Conservation (phyloP, 2,888 invertebrate genomes). For the Cetonia aurata region DNA sequence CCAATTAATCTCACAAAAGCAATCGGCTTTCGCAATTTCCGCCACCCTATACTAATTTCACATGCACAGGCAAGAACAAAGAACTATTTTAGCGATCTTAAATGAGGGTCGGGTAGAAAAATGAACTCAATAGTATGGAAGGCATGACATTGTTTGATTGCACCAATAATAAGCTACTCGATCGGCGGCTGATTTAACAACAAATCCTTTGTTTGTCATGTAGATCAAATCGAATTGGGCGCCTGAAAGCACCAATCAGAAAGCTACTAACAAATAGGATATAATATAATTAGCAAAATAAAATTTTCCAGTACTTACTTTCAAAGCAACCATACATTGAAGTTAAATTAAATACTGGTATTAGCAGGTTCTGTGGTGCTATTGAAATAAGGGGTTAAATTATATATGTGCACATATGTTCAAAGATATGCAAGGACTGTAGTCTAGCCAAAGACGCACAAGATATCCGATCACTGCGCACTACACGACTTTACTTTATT, state of each 20-base stretch:
- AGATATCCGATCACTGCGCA: too few relatives aligned
- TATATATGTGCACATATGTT: too few relatives aligned
- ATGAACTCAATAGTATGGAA: slow-evolving; percentile 40
- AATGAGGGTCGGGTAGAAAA: slow-evolving; percentile 17
- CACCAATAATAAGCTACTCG: slow-evolving; percentile 47
- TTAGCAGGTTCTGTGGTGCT: too few relatives aligned
- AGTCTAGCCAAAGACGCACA: too few relatives aligned
- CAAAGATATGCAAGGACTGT: too few relatives aligned
- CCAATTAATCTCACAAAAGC: slow-evolving; percentile 29
- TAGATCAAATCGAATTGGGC: slow-evolving; percentile 1
- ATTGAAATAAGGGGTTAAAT: too few relatives aligned
- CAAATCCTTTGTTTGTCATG: slow-evolving; percentile 39
- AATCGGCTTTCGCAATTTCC: slow-evolving; percentile 34
- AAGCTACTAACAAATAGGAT: background rate
- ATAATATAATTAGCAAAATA: background rate
- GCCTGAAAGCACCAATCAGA: background rate
- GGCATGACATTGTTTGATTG: slow-evolving; percentile 34
- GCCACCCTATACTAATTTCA: slow-evolving; percentile 39
- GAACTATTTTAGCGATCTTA: slow-evolving; percentile 35
- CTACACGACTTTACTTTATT: too few relatives aligned
- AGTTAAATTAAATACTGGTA: too few relatives aligned
- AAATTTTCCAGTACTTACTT: background rate
- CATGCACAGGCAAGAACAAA: slow-evolving; percentile 44
- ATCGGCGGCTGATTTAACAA: slow-evolving; percentile 48
- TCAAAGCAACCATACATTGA: too few relatives aligned